Conservation (phyloP, 2,113 vertebrate species). For the Equus quagga region DNA sequence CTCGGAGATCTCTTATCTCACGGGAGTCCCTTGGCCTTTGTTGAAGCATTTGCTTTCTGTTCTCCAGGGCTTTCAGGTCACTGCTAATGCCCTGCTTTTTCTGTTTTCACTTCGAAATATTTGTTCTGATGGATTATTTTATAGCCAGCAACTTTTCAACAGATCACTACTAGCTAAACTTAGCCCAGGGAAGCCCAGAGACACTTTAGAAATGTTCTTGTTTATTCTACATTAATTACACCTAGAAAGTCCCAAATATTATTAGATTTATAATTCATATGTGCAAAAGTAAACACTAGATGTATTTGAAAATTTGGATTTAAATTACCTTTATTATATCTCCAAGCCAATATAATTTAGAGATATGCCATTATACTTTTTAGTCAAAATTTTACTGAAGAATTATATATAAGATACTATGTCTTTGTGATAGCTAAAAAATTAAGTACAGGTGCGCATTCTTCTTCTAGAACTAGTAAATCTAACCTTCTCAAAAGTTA, state of each 20-base stretch:
- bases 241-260: neutral
- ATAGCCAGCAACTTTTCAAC: neutral
- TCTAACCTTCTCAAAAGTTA: neutral
- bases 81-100: neutral
- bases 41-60: neutral
- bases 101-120: neutral
- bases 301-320: neutral
- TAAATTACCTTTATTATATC: neutral
- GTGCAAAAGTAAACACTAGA: neutral
- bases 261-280: neutral
- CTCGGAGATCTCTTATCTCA: neutral
- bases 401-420: neutral
- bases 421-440: neutral
- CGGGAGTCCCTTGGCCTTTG: neutral
- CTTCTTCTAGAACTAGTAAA: neutral
- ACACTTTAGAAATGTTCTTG: neutral
- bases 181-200: neutral
- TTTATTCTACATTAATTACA: neutral
- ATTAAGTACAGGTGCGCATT: neutral
- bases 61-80: neutral
- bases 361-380: neutral
- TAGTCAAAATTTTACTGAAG: neutral
- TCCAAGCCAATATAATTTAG: neutral
- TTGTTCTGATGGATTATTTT: slow-evolving; percentile 21
- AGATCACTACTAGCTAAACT: neutral